Evolutionary conservation across 2,888 invertebrate genomes (phyloP), one percentile per base, ranked within the genome.

Genomic region (Cinara cedri): DNA sequence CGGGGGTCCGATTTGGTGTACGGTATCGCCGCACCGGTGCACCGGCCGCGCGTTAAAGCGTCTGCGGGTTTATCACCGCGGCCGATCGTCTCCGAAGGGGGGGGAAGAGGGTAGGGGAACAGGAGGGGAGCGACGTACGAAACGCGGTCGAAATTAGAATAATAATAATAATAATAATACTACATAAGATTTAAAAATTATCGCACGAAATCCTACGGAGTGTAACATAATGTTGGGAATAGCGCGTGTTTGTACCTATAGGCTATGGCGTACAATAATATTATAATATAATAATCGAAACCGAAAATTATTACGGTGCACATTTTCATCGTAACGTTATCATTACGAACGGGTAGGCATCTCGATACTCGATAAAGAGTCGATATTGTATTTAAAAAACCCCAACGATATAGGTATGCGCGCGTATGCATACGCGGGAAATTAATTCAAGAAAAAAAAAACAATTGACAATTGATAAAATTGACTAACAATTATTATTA

Each of bases 1-100:
- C 34, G 51, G 78, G 78, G 78, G 70, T 78, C 78, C 68, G 60
- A 78, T 78, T 70, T 24, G 49, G 51, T 51, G 70, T 78, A 68
- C 68, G 60, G 70, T 78, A 60, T 24, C 26, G 51, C 42, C 34
- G 34, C 6, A 34, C 6, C 34, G 6, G 3, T 34, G 34, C 34
- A 6, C 3, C 34, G 34, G 6, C 34, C 3, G 3, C 3, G 34
- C 6, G 34, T 34, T 34, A 34, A 34, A 34, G 34, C 34, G 34
- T 34, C 34, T 34, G 34, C 34, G 34, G 66, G 62, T 55, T 68
- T 76, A 76, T 76, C 76, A 19, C 54, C 54, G 9, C 54, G 51
- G 42, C 21, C 42, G 63, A 75, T 75, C 74, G 13, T 65, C 44
- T 8, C 65, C 24, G 44, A 65, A 54, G 54, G 6, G 34, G 6